A percentile compares a stretch with the other conserved stretches of the same genome.
phyloP scores from a whole-genome alignment of 2,113 vertebrate species.

The Pardalotus punctatus region DNA sequence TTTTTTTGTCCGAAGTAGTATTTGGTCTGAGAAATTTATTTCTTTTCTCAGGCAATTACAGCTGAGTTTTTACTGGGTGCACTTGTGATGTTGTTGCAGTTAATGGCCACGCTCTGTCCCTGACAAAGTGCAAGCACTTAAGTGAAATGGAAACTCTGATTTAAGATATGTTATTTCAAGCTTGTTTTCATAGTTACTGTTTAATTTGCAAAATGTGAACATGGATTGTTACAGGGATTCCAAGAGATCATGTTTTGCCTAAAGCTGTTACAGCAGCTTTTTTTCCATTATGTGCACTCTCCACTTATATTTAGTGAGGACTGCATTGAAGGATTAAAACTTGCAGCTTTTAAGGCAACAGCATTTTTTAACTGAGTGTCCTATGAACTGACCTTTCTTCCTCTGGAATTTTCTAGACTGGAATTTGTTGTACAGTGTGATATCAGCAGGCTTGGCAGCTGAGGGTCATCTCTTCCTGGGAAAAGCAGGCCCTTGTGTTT shows the following conservation, averaged over 20 bases:
- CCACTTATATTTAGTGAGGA: not conserved
- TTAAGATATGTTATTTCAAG: not conserved
- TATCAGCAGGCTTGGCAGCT: not conserved
- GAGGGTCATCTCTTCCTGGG: not conserved
- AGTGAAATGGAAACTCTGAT: not conserved
- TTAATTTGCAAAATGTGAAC: constrained; percentile 3
- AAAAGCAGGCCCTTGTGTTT: not conserved
- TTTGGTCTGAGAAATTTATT: not conserved
- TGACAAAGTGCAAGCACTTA: not conserved
- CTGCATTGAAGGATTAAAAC: not conserved
- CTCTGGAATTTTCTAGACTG: not conserved
- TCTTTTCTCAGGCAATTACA: not conserved
- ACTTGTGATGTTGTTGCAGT: not conserved
- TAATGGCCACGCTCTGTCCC: not conserved
- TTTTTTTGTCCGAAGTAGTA: not conserved
- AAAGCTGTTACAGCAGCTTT: not conserved
- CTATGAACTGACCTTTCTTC: not conserved
- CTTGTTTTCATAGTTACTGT: not conserved
- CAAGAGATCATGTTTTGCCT: not conserved
- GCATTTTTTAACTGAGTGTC: not conserved
- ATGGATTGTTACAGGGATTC: not conserved
- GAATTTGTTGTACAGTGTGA: not conserved
- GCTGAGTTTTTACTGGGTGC: not conserved
- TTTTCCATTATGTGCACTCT: not conserved
- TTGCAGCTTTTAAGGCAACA: not conserved